A percentile compares a stretch with the other conserved stretches of the same genome.
phyloP scores from a whole-genome alignment of 1,140 invertebrate genomes.

The Babylonia areolata region DNA sequence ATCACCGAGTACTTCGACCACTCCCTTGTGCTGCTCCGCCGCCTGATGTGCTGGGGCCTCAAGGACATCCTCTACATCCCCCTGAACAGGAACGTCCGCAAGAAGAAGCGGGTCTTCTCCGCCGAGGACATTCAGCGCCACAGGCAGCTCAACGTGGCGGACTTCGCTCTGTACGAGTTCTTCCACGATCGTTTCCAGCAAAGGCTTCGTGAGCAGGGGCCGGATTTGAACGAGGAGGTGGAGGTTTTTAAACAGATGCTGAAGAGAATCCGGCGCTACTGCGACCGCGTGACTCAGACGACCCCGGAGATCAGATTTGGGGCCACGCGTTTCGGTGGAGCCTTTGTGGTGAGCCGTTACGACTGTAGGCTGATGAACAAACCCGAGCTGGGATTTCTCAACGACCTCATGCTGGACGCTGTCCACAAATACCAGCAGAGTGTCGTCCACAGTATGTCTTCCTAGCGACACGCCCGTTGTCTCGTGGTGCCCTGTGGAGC shows the following conservation, averaged over 20 bases:
- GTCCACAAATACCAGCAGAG: neutral
- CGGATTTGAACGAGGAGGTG: conserved; percentile 37
- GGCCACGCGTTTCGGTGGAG: conserved; percentile 49
- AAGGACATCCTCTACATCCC: conserved; percentile 73
- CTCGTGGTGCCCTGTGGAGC: too few relatives aligned
- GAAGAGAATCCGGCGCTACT: conserved; percentile 10
- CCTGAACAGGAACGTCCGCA: conserved; percentile 35
- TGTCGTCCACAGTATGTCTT: neutral
- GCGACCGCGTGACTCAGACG: neutral
- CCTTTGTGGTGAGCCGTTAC: conserved; percentile 44
- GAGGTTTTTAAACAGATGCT: conserved; percentile 30
- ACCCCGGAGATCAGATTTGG: neutral
- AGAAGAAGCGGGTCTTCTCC: conserved; percentile 1
- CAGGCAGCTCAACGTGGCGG: conserved; percentile 22
- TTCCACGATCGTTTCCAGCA: conserved; percentile 34
- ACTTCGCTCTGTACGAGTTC: conserved; percentile 45
- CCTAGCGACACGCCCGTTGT: too few relatives aligned
- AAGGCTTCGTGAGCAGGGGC: conserved; percentile 19
- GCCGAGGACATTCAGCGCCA: conserved; percentile 23
- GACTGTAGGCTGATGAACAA: conserved; percentile 58
- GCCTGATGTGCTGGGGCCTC: conserved; percentile 77
- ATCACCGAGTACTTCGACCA: conserved; percentile 79
- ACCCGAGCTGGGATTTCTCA: conserved; percentile 50
- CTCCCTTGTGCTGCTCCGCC: conserved; percentile 77
- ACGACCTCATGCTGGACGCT: conserved; percentile 44